Base-by-base conservation (phyloP, 2,888 invertebrate genomes). In the Baronia brevicornis region DNA sequence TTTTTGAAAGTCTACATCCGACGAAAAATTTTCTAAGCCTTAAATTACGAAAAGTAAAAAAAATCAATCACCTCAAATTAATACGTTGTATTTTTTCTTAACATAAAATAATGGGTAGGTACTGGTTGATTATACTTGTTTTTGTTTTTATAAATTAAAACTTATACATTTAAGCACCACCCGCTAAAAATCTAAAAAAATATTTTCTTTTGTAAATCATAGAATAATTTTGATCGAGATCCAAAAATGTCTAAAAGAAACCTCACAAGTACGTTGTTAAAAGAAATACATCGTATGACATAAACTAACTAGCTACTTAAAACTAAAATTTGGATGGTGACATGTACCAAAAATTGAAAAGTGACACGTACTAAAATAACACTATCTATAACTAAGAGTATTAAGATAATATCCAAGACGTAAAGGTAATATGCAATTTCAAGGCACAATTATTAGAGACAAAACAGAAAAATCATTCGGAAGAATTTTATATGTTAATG, bases 201-300 rank as follows among this genome's bases (percentile, higher is more conserved):
- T 13, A 20, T 19, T 20, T 20, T 30, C 22, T 35, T 37, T n/a
- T 10, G 22, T 31, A 39, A 39, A 41, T 51, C 59, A 55, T 56
- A 62, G 59, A 55, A 63, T 51, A 72, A 70, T 72, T 72, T 71
- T 66, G 69, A 66, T 57, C 68, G 74, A 75, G 72, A 73, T 75
- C 72, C 66, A 59, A 70, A 68, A 45, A 51, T 59, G 55, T 60
- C 44, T 49, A 58, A 61, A 56, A 47, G 46, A 54, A 56, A 49
- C 49, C 42, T 40, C 45, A 58, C 57, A 60, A 68, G 55, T 66
- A 71, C 53, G 41, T 50, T 50, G 53, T 47, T 55, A 60, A 54
- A 50, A 45, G 41, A 47, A 46, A 47, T 49, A 55, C 48, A 59
- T 61, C 54, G 44, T 66, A 65, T 68, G 60, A 64, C 52, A 61